A percentile compares a stretch with the other conserved stretches of the same genome.
phyloP scores from a whole-genome alignment of 2,113 vertebrate species.

The Sturnira hondurensis region DNA sequence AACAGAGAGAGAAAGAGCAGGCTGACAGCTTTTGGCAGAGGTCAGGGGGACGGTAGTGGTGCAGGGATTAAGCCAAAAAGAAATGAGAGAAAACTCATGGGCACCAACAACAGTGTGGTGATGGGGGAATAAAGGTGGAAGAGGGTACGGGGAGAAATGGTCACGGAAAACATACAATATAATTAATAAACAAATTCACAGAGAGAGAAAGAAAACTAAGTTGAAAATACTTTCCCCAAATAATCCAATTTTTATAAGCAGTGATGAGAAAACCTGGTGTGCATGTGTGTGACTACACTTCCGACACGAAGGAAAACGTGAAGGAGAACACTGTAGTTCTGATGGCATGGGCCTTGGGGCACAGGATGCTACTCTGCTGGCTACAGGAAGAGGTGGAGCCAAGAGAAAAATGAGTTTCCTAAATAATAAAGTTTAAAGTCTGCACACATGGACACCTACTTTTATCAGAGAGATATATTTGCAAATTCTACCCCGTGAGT shows the following conservation, averaged over 20 bases:
- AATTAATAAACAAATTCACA: too few species aligned
- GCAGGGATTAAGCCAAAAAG: too few species aligned
- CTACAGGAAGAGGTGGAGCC: too few species aligned
- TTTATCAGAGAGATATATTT: not conserved
- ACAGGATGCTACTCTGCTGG: not conserved
- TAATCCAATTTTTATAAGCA: not conserved
- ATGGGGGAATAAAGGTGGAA: too few species aligned
- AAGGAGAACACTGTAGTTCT: not conserved
- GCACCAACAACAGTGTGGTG: too few species aligned
- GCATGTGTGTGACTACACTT: not conserved
- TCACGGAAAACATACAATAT: too few species aligned
- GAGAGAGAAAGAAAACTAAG: not conserved
- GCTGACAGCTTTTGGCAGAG: too few species aligned
- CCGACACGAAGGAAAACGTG: not conserved
- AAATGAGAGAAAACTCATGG: too few species aligned
- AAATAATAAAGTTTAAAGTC: not conserved
- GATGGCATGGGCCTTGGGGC: not conserved
- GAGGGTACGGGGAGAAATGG: too few species aligned
- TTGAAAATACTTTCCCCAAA: not conserved
- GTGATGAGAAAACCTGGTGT: not conserved
- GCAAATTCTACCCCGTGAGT: not conserved
- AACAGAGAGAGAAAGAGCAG: too few species aligned
- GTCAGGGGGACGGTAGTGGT: rapidly evolving
- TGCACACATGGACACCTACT: not conserved
- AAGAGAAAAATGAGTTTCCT: not conserved